Conservation (phyloP, 2,888 invertebrate species). For the Xylocampa areola region DNA sequence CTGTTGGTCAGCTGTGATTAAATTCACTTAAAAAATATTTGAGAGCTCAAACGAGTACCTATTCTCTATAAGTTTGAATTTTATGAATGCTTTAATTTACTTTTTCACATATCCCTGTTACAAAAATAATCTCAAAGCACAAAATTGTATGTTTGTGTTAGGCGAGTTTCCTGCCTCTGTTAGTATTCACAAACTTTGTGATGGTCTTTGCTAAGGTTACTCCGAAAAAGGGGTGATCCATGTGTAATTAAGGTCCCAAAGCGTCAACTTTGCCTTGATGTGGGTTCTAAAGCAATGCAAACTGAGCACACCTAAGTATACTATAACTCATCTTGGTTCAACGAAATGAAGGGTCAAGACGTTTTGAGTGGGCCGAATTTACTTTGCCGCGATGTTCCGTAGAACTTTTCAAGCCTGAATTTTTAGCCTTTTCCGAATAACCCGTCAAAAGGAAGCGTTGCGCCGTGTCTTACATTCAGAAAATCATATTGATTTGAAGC, state of each 20-base stretch:
- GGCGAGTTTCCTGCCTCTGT: conserved; percentile 48
- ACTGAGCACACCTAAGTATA: conserved; percentile 62
- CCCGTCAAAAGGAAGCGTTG: conserved; percentile 20
- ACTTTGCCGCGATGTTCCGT: conserved; percentile 27
- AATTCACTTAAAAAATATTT: too few relatives aligned
- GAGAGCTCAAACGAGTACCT: too few relatives aligned
- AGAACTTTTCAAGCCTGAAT: not conserved
- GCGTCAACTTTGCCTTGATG: conserved; percentile 81
- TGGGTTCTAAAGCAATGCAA: conserved; percentile 77
- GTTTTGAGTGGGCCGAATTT: conserved; percentile 53
- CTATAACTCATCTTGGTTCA: conserved; percentile 45
- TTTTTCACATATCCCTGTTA: not conserved
- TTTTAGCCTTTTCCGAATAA: conserved; percentile 16
- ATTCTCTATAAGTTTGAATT: too few relatives aligned
- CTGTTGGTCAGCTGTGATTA: conserved; percentile 28
- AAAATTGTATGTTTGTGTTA: conserved; percentile 30
- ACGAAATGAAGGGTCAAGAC: conserved; percentile 49
- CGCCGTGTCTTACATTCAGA: conserved; percentile 12
- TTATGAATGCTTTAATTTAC: conserved; percentile 6
- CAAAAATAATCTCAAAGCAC: conserved; percentile 14
- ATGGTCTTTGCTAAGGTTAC: conserved; percentile 70
- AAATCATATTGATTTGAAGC: conserved; percentile 39
- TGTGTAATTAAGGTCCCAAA: conserved; percentile 80
- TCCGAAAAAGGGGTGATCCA: conserved; percentile 73
- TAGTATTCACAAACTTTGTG: conserved; percentile 69